Conservation (phyloP, 2,888 invertebrate genomes). For the Eueremaeus valkanovi region DNA sequence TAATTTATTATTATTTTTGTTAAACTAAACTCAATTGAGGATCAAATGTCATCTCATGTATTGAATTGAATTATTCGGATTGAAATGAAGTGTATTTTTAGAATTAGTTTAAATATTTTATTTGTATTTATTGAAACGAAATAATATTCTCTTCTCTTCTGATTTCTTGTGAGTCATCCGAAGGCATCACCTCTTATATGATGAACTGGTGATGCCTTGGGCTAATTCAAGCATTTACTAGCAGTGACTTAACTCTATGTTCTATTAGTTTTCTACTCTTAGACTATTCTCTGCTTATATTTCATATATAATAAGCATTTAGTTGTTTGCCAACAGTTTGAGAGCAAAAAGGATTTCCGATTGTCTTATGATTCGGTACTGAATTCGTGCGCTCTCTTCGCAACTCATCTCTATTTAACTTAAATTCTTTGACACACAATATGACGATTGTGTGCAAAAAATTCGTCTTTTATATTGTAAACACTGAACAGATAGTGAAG, state of each 20-base stretch:
- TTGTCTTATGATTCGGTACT: conserved; percentile 5
- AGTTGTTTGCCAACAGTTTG: conserved; percentile 5
- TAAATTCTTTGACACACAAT: background rate
- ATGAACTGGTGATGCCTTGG: background rate
- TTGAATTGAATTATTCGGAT: background rate
- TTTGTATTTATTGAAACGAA: background rate
- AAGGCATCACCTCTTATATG: background rate
- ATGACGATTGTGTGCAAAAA: background rate
- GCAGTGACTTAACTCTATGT: background rate
- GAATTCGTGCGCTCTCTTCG: background rate
- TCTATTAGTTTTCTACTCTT: background rate
- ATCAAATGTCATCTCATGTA: background rate
- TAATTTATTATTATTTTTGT: background rate
- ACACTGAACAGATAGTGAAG: background rate
- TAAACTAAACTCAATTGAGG: background rate
- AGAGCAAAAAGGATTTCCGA: conserved; percentile 25
- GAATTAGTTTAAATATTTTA: background rate
- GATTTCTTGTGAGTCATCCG: background rate
- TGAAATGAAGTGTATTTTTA: background rate
- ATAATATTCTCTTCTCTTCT: background rate
- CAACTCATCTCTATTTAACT: too few species aligned
- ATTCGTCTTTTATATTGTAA: too few species aligned
- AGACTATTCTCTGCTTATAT: background rate
- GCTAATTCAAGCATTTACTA: background rate
- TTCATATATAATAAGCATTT: conserved; percentile 24